Percentiles rank a stretch among this genome's conserved stretches.
These are phyloP conservation scores for Spodoptera litura DNA, from an alignment of 1,140 invertebrate genomes.

Conservation along the genomic window DNA sequence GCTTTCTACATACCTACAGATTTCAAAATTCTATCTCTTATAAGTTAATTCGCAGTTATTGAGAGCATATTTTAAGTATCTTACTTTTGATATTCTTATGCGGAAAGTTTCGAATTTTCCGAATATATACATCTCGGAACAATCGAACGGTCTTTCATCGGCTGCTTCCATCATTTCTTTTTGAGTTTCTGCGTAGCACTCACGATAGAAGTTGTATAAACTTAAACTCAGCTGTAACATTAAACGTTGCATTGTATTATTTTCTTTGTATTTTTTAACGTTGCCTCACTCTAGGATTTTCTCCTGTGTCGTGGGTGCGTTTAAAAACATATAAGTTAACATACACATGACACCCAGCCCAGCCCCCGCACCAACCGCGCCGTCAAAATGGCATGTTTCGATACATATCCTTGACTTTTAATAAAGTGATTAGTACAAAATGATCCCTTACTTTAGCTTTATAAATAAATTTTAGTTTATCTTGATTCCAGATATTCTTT, in stretches of 20 bases:
- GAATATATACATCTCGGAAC: slow-evolving; percentile 95
- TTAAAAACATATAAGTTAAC: too few relatives aligned
- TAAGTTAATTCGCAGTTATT: too few relatives aligned
- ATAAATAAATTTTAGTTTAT: slow-evolving; percentile 88
- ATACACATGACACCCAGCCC: too few relatives aligned
- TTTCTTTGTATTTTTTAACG: background rate
- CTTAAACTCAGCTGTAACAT: slow-evolving; percentile 87
- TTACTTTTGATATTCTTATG: slow-evolving; percentile 89
- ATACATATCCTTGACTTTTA: too few relatives aligned
- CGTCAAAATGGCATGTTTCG: too few relatives aligned
- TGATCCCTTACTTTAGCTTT: slow-evolving; percentile 89
- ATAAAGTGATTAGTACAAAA: background rate
- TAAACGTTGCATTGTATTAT: background rate
- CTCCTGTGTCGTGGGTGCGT: too few relatives aligned
- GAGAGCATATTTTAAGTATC: background rate
- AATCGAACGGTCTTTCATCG: slow-evolving; percentile 91
- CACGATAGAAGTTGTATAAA: slow-evolving; percentile 88
- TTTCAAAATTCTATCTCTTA: too few relatives aligned
- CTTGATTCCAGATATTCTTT: slow-evolving; percentile 90
- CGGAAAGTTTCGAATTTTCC: slow-evolving; percentile 94
- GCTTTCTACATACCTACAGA: too few relatives aligned
- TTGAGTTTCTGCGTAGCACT: slow-evolving; percentile 89
- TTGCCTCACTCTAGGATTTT: too few relatives aligned
- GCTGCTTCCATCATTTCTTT: slow-evolving; percentile 87
- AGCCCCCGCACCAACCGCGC: too few relatives aligned